These are phyloP conservation scores for Rhinoraja longicauda DNA, from an alignment of 2,797 vertebrate genomes.

Conservation along the genomic window DNA sequence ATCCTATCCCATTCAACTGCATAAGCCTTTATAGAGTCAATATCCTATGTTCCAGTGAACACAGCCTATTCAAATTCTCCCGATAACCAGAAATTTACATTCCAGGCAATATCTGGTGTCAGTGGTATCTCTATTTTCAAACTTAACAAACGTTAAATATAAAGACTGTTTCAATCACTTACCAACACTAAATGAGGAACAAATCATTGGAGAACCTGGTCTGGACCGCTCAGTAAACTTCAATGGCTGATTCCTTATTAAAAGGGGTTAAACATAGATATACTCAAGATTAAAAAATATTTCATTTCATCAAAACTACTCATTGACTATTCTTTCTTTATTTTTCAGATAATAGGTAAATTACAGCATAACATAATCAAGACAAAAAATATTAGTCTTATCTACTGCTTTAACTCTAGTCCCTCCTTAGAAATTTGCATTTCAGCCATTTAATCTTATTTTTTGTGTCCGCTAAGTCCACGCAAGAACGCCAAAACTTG, in stretches of 20 bases:
- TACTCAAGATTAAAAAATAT: neutral
- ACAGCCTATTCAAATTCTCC: no score
- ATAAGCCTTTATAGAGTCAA: no score
- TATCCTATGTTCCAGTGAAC: no score
- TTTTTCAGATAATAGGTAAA: neutral
- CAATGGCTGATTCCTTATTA: slow-evolving; percentile 75
- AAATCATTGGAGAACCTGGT: slow-evolving; percentile 89
- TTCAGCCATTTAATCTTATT: neutral
- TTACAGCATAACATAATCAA: neutral
- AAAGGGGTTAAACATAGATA: neutral
- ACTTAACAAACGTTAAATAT: slow-evolving; percentile 13
- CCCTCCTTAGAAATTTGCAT: neutral
- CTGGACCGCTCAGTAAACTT: slow-evolving; percentile 91
- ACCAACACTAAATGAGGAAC: slow-evolving; percentile 96
- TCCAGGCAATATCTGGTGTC: neutral
- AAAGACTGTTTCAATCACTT: slow-evolving; percentile 47
- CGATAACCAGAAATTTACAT: no score
- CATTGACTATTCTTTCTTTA: no score
- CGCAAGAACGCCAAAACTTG: neutral
- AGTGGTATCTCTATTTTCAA: no score
- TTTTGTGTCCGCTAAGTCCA: neutral
- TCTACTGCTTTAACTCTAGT: neutral
- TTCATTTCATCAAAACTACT: neutral
- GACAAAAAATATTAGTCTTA: neutral
- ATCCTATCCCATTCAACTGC: no score